Conservation (phyloP, 2,888 invertebrate species). For the Tillus elongatus region DNA sequence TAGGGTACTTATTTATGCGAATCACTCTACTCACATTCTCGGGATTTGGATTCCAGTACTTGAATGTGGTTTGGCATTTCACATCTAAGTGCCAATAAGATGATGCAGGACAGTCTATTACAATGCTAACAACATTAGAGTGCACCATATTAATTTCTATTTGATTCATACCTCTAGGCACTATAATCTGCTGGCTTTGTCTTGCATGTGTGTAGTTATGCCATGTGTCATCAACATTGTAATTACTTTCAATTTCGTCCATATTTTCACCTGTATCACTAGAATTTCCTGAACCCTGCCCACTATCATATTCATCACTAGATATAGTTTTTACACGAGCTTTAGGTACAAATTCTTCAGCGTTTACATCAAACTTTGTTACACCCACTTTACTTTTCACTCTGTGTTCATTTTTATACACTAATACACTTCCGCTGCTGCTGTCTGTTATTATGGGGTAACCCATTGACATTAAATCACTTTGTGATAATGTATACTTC, state of each 20-base stretch:
- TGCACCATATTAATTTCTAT: not conserved
- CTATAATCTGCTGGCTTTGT: not conserved
- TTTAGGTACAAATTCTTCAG: slow-evolving; percentile 56
- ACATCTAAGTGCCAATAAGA: no score
- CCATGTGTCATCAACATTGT: no score
- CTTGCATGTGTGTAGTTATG: no score
- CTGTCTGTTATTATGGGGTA: slow-evolving; percentile 53
- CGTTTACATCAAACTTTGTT: slow-evolving; percentile 53
- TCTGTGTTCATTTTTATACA: no score
- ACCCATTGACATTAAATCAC: slow-evolving; percentile 57
- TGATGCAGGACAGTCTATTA: no score
- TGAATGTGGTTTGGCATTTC: no score
- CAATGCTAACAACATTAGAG: no score
- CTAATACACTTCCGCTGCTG: not conserved
- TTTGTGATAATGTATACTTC: slow-evolving; percentile 52
- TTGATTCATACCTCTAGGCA: not conserved
- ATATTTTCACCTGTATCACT: slow-evolving; percentile 33
- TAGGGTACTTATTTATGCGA: no score
- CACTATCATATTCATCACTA: slow-evolving; percentile 22
- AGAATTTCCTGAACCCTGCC: slow-evolving; percentile 43
- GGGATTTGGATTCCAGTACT: no score
- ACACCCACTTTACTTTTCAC: no score
- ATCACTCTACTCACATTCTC: no score
- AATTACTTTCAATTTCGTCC: slow-evolving; percentile 15
- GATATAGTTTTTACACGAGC: slow-evolving; percentile 1